Conservation (phyloP, 1,140 invertebrate genomes). For the Drosophila quadrilineata region DNA sequence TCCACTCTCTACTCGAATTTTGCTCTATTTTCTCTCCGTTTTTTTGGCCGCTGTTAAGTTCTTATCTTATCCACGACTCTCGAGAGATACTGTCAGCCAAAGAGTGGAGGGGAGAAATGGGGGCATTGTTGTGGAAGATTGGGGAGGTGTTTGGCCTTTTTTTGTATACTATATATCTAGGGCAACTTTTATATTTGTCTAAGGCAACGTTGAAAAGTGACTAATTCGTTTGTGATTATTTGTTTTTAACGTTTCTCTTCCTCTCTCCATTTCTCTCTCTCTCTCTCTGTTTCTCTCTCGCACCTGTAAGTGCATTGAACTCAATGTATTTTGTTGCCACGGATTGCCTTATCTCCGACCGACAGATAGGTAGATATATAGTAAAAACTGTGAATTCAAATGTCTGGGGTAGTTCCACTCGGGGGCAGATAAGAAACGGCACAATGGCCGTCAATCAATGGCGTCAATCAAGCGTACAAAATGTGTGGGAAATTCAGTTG, state of each 20-base stretch:
- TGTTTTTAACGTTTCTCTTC: neutral
- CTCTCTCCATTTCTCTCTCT: neutral
- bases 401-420: neutral
- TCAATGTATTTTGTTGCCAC: neutral
- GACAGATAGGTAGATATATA: neutral
- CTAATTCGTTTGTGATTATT: slow-evolving; percentile 39
- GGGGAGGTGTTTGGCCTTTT: slow-evolving; percentile 1
- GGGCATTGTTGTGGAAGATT: neutral
- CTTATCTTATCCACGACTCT: slow-evolving; percentile 39
- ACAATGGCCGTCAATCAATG: slow-evolving; percentile 22
- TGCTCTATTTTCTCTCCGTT: neutral
- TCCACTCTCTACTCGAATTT: neutral
- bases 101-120: neutral
- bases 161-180: too few relatives aligned
- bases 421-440: neutral
- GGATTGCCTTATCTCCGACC: slow-evolving; percentile 11
- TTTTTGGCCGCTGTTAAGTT: slow-evolving; percentile 26
- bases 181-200: slow-evolving; percentile 18
- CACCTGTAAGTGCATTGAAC: slow-evolving; percentile 34
- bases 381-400: neutral
- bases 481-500: slow-evolving; percentile 4
- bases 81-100: neutral
- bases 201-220: slow-evolving; percentile 30
- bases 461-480: slow-evolving; percentile 16
- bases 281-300: neutral